Conservation (phyloP, 2,888 invertebrate genomes). For the Xestia xanthographa region DNA sequence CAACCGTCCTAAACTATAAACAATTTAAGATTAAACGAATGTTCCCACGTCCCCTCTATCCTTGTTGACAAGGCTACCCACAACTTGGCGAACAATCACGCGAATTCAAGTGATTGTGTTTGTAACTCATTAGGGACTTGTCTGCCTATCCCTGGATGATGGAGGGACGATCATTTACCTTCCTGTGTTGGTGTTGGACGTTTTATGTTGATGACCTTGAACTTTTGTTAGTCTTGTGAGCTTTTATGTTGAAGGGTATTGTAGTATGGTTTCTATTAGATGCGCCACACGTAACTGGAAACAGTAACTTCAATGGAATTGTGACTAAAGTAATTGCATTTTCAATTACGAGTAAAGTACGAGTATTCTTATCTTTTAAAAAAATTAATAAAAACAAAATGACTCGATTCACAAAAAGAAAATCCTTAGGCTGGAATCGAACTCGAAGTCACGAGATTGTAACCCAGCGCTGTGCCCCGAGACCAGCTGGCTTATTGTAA, state of each 20-base stretch:
- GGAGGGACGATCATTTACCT: constrained; percentile 38
- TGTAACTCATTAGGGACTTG: constrained; percentile 72
- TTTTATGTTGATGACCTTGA: constrained; percentile 42
- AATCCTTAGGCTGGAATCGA: no score
- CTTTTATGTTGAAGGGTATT: neutral
- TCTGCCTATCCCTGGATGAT: constrained; percentile 27
- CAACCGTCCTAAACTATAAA: constrained; percentile 21
- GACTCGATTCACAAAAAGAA: no score
- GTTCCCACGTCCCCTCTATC: constrained; percentile 21
- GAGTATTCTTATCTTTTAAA: neutral
- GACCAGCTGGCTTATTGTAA: no score
- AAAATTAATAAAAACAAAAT: no score
- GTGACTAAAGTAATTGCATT: neutral
- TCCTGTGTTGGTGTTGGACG: neutral
- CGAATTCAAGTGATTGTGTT: constrained; percentile 72
- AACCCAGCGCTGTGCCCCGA: no score
- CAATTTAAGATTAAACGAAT: constrained; percentile 50
- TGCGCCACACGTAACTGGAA: neutral
- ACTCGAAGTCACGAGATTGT: no score
- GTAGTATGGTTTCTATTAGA: neutral
- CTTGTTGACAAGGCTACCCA: constrained; percentile 60
- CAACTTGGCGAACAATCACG: constrained; percentile 70
- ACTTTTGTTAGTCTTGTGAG: constrained; percentile 3
- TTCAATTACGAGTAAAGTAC: neutral
- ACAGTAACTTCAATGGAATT: neutral